These are phyloP conservation scores for Acanthosepion lycidas DNA, from an alignment of 2,888 invertebrate genomes.

Conservation along the genomic window DNA sequence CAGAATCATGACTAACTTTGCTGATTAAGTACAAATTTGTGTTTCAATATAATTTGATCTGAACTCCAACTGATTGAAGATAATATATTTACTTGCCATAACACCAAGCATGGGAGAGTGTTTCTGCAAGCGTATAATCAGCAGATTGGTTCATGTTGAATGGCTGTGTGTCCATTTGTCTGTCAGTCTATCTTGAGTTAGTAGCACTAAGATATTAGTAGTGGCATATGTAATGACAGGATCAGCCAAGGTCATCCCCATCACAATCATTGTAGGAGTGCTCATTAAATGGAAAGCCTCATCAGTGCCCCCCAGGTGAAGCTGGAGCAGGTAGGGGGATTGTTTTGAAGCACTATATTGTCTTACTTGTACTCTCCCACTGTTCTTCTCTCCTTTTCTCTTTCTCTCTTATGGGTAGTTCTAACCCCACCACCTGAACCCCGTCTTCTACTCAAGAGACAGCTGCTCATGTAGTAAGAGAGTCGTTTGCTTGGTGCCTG, in stretches of 20 bases:
- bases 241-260: neutral
- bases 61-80: neutral
- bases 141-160: neutral
- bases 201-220: constrained; percentile 8
- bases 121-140: neutral
- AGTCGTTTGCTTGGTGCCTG: constrained; percentile 12
- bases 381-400: too few species aligned
- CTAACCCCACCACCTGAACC: neutral
- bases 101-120: neutral
- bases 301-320: constrained; percentile 33
- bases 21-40: too few species aligned
- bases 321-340: neutral
- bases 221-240: neutral
- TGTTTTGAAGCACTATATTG: neutral
- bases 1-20: too few species aligned
- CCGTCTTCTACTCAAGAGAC: neutral
- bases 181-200: neutral
- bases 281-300: constrained; percentile 2
- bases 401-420: neutral
- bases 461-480: constrained; percentile 16
- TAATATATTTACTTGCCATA: neutral
- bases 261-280: neutral
- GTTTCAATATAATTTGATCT: neutral
- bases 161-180: constrained; percentile 8
- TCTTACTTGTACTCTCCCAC: neutral